phyloP scores from a whole-genome alignment of 1,140 invertebrate genomes.

The Diuraphis noxia region DNA sequence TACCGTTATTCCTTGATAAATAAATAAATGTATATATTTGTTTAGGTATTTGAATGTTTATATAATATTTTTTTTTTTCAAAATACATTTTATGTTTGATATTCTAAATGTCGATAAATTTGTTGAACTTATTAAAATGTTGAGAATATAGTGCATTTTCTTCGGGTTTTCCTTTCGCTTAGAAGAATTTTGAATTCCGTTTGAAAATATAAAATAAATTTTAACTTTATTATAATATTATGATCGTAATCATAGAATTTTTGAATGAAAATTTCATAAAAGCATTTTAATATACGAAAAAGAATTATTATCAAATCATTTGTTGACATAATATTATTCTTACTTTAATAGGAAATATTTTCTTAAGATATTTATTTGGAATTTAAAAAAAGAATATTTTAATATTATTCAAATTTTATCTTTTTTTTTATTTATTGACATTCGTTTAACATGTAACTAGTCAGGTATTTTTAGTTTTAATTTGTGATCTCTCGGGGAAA shows the following conservation, averaged over 20 bases:
- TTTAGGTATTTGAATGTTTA: too few relatives aligned
- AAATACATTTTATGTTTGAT: neutral
- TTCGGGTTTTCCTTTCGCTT: neutral
- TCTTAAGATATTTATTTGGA: neutral
- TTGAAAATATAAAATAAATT: neutral
- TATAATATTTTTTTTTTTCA: neutral
- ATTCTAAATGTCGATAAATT: neutral
- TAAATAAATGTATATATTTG: neutral
- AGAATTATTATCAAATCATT: neutral
- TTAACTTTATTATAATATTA: neutral
- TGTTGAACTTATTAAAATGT: slow-evolving; percentile 30
- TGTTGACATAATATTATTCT: neutral
- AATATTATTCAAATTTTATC: neutral
- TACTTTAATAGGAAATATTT: neutral
- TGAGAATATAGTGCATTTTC: neutral
- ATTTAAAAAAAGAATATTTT: neutral
- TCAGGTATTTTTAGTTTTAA: neutral
- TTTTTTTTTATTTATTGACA: neutral
- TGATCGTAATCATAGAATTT: neutral
- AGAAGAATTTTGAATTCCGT: neutral
- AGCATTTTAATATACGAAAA: neutral
- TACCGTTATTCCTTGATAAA: neutral
- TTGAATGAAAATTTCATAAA: neutral
- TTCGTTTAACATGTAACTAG: neutral
- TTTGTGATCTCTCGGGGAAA: neutral